Base-by-base conservation (phyloP, 2,888 invertebrate genomes). In the Hypena proboscidalis region DNA sequence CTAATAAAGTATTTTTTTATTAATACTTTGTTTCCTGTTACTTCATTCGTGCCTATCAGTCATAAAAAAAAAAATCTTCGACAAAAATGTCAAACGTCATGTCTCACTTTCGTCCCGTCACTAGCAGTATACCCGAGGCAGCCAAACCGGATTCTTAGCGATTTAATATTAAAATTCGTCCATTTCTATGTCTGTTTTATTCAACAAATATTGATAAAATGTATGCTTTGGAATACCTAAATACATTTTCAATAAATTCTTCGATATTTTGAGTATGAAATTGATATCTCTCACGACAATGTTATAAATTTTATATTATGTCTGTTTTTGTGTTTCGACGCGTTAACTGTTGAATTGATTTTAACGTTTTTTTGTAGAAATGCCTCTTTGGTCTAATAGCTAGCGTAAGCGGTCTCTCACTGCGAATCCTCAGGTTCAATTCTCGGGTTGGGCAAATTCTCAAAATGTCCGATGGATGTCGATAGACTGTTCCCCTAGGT, bases 161-260 rank as follows among this genome's bases (percentile, higher is more conserved):
- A 13, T 35, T 49, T 57, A 37, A 48, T 60, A 60, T 58, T 51
- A 37, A 36, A 61, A 58, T 60, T 27, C 20, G 38, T 15, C 22
- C 22, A 58, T 61, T 58, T 30, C 20, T 55, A 55, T 38, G 46
- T 35, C 9, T 41, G 31, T 41, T 34, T 17, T 35, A 34, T 11
- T 57, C 27, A 42, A 53, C 52, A 50, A 46, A 60, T 59, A 54
- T 60, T 46, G 42, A 44, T 41, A 44, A 43, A 35, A n/a, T 29
- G 14, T 36, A 27, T 50, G 20, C 30, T 41, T 46, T 29, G 19
- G 14, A 21, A 0, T 21, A 27, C 21, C 30, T 4, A 10, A 19
- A 30, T 34, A 22, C n/a, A 19, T n/a, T 8, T 10, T 4, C 30
- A 19, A 30, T 30, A 30, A 30, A 30, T 19, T 19, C 4, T 15